phyloP scores from a whole-genome alignment of 2,113 vertebrate genomes.

The Columbina picui region DNA sequence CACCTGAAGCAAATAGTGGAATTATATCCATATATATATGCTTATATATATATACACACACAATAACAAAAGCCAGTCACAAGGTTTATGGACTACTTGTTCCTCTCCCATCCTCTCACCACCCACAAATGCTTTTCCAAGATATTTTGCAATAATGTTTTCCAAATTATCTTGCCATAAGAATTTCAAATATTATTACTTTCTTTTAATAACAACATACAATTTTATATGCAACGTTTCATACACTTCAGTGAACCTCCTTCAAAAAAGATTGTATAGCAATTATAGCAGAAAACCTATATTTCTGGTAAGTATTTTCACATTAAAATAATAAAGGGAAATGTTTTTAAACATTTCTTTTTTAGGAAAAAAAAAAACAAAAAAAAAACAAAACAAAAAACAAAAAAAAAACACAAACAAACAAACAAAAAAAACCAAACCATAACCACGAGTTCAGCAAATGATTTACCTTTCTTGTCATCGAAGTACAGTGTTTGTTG shows the following conservation, averaged over 20 bases:
- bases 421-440: too few species aligned
- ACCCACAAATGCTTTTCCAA: not conserved
- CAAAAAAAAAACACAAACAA: too few species aligned
- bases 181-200: not conserved
- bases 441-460: slow-evolving; percentile 37
- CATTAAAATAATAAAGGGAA: not conserved
- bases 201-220: not conserved
- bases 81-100: not conserved
- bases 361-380: slow-evolving; percentile 40
- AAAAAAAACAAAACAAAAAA: too few species aligned
- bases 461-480: slow-evolving; percentile 94
- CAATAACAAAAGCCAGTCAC: not conserved
- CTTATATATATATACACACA: not conserved
- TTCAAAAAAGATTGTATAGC: not conserved
- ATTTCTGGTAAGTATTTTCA: not conserved
- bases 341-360: not conserved
- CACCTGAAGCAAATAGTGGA: not conserved
- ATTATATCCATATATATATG: too few species aligned
- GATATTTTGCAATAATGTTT: not conserved
- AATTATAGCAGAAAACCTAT: not conserved
- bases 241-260: rapidly evolving
- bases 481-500: slow-evolving; percentile 99
- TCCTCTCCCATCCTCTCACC: not conserved
- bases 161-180: not conserved
- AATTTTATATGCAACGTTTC: not conserved